Percentiles rank a stretch among this genome's conserved stretches.
Evolutionary conservation across 2,888 invertebrate species (phyloP).

Genomic region (Prostheceraeus crozeri): DNA sequence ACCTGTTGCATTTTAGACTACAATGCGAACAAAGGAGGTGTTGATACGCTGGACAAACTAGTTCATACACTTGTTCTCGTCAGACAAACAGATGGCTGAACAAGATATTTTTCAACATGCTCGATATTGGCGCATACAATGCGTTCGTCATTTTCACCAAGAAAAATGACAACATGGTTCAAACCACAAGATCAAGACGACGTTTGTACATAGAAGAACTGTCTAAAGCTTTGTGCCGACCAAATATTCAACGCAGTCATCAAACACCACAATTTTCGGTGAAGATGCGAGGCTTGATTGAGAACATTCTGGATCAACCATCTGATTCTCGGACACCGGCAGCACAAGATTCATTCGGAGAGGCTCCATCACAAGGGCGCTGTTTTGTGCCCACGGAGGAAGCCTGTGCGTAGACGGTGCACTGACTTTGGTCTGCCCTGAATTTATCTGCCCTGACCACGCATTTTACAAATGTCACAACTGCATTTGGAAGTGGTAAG

Average conservation of each 20-base stretch:
- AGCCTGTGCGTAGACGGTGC: constrained; percentile 14
- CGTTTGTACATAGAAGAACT: constrained; percentile 28
- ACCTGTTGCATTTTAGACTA: constrained; percentile 6
- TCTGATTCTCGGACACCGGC: too few species aligned
- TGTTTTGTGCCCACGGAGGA: constrained; percentile 7
- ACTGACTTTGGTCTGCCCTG: background rate
- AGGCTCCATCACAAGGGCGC: too few species aligned
- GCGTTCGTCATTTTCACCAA: constrained; percentile 19
- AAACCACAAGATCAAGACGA: constrained; percentile 12
- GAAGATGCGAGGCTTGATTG: too few species aligned
- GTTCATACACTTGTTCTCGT: constrained; percentile 26
- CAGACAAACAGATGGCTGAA: constrained; percentile 5
- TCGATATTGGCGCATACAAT: constrained; percentile 25
- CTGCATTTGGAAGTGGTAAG: too few species aligned
- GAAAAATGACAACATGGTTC: constrained; percentile 15
- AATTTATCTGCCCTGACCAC: background rate
- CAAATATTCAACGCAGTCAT: too few species aligned
- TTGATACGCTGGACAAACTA: constrained; percentile 29
- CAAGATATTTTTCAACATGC: constrained; percentile 21
- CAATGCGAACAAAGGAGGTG: constrained; percentile 25
- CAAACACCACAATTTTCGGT: too few species aligned
- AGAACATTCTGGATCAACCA: too few species aligned
- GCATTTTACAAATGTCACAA: background rate
- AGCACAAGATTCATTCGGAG: too few species aligned
- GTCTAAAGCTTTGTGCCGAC: background rate